Evolutionary conservation across 2,113 vertebrate species (phyloP), one percentile per base, ranked within the genome.

Genomic region (Oryctolagus cuniculus): DNA sequence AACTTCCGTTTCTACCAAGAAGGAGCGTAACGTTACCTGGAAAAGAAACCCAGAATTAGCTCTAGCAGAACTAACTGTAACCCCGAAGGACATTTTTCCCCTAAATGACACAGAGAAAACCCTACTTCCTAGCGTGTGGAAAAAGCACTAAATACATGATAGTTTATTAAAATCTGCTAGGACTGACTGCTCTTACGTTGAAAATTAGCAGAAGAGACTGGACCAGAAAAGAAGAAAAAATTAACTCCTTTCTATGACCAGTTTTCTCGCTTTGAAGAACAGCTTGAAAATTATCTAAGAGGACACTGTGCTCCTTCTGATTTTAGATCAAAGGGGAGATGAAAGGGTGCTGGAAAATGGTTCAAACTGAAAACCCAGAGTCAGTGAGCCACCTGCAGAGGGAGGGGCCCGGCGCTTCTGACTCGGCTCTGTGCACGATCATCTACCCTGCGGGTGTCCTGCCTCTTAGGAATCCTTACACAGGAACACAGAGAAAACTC

Each of bases 21-120:
- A 99, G 70, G 99, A 99, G 95, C 99, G 98, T 98, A 99, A 99
- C 3, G 99, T 99, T 94, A 99, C 99, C 99, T 99, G 98, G 86
- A 96, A 77, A 69, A 31, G 61, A 29, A 66, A 74, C 4, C n/a
- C 10, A 70, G 25, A 94, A 80, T 91, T 87, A 96, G 44, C 16
- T n/a, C 53, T 67, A 13, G 49, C 67, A 58, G 21, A 66, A 53
- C 49, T 53, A 74, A 51, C 0, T 92, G 7, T 9, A 92, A 74
- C 25, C 21, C 15, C 24, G 91, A 66, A 2, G 27, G 11, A 84
- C 38, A 75, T 91, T 75, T 89, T 70, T 51, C n/a, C 11, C 44
- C 44, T 44, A 44, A 44, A 31, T 64, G 84, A 78, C 25, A n/a
- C n/a, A n/a, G 24, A 89, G 22, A 89, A 96, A 92, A 79, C 92